Evolutionary conservation across 2,113 vertebrate species (phyloP).

Genomic region (Phyllostomus discolor): DNA sequence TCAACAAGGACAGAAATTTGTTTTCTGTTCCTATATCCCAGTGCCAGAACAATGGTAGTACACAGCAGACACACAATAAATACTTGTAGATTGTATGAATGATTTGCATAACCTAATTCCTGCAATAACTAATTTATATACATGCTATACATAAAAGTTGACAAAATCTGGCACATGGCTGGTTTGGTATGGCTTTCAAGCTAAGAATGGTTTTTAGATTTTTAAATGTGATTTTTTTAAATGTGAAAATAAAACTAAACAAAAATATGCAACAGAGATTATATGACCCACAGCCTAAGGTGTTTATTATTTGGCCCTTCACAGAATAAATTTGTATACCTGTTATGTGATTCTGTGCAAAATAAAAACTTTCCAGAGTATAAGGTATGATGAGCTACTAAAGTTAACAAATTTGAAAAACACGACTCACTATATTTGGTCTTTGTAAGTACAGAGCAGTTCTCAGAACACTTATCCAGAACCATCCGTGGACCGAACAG

Average conservation of each 20-base stretch:
- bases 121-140: background rate
- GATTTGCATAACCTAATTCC: background rate
- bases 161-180: background rate
- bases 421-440: conserved; percentile 96
- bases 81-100: background rate
- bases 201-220: background rate
- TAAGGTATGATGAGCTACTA: background rate
- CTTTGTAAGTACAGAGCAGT: conserved; percentile 98
- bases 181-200: background rate
- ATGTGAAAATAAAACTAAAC: conserved; percentile 33
- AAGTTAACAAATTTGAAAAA: conserved; percentile 21
- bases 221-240: conserved; percentile 4
- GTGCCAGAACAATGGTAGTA: background rate
- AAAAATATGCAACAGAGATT: background rate
- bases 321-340: background rate
- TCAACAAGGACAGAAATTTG: background rate
- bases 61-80: background rate
- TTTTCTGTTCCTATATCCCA: background rate
- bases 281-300: background rate
- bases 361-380: background rate
- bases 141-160: background rate
- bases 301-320: conserved; percentile 23
- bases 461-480: conserved; percentile 95
- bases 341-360: background rate
- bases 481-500: conserved; percentile 97